A percentile compares a stretch with the other conserved stretches of the same genome.
Conservation (phyloP, 2,888 invertebrate genomes). For the Clusia tigrina region DNA sequence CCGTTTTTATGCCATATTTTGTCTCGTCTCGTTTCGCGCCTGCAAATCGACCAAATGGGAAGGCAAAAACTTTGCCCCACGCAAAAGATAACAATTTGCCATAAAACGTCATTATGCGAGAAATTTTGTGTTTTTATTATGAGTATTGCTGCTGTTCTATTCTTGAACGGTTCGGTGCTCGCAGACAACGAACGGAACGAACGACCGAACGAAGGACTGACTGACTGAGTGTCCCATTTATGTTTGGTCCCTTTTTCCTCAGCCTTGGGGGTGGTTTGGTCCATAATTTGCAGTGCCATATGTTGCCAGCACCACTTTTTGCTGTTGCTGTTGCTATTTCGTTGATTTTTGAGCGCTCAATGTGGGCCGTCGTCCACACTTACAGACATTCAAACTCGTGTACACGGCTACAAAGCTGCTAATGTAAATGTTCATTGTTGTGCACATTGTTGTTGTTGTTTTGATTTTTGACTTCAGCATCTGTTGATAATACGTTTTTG, state of each 20-base stretch:
- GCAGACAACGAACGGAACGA: neutral
- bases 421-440: neutral
- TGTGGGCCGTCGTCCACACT: too few species aligned
- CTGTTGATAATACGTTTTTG: constrained; percentile 22
- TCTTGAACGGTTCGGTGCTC: neutral
- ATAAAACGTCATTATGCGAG: constrained; percentile 17
- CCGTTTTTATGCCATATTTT: neutral
- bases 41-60: neutral
- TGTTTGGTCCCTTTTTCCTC: neutral
- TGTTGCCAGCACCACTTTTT: constrained; percentile 13
- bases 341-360: too few species aligned
- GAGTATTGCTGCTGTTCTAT: constrained; percentile 6
- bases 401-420: too few species aligned
- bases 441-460: neutral
- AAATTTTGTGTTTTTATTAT: neutral
- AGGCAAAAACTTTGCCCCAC: neutral
- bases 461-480: constrained; percentile 23
- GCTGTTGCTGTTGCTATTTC: constrained; percentile 14
- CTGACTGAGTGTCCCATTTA: neutral
- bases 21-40: neutral
- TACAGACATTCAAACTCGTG: too few species aligned
- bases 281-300: constrained; percentile 11
- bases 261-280: neutral
- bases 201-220: too few species aligned
- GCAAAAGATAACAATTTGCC: constrained; percentile 12